These are phyloP conservation scores for Drosophila phalerata DNA, from an alignment of 2,888 invertebrate species.

Conservation along the genomic window DNA sequence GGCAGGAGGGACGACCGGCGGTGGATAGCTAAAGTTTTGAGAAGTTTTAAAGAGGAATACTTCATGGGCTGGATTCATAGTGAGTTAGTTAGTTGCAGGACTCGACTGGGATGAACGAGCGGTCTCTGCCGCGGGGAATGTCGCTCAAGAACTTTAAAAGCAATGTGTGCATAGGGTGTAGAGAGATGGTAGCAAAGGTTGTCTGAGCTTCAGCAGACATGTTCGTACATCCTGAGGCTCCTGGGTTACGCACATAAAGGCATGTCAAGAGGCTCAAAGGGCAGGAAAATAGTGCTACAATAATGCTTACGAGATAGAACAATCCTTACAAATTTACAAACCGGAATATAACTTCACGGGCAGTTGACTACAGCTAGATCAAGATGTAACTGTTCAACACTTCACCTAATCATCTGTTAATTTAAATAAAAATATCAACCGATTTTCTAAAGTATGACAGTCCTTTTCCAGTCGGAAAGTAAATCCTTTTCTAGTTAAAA, in stretches of 20 bases:
- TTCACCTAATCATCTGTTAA: too few species aligned
- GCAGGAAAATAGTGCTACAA: background rate
- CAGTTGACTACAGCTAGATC: too few species aligned
- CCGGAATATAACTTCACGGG: too few species aligned
- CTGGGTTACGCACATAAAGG: constrained; percentile 6
- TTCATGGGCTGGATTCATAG: constrained; percentile 78
- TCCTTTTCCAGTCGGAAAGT: too few species aligned
- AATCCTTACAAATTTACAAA: background rate
- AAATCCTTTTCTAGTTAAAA: too few species aligned
- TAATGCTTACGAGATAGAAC: background rate
- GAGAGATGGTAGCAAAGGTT: background rate
- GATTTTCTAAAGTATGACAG: too few species aligned
- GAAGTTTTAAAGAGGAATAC: constrained; percentile 79
- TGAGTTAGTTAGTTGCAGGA: constrained; percentile 65
- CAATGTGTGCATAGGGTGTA: background rate
- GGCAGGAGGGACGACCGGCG: background rate
- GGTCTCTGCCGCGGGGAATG: constrained; percentile 4
- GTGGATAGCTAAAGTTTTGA: constrained; percentile 55
- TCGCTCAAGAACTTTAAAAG: constrained; percentile 26
- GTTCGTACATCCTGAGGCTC: background rate
- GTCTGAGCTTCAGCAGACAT: constrained; percentile 27
- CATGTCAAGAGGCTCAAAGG: constrained; percentile 7
- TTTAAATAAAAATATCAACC: too few species aligned
- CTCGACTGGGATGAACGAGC: constrained; percentile 1
- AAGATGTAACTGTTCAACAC: too few species aligned